Evolutionary conservation across 2,797 vertebrate species (phyloP).

Genomic region (Cyclopterus lumpus): DNA sequence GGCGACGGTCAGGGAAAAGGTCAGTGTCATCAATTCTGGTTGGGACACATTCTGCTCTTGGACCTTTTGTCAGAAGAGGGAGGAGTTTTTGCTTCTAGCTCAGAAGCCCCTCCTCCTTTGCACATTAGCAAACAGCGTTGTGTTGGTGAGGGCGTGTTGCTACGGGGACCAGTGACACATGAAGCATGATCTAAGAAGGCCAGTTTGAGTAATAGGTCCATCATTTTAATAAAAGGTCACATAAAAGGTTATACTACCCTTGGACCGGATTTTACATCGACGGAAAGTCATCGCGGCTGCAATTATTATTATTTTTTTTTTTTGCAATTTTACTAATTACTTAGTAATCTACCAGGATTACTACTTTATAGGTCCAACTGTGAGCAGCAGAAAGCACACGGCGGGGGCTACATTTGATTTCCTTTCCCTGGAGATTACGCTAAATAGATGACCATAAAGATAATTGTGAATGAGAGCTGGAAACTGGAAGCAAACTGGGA

Average conservation of each 20-base stretch:
- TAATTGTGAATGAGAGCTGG: conserved; percentile 52
- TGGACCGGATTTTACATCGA: neutral
- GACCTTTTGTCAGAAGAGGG: conserved; percentile 27
- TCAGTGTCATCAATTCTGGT: conserved; percentile 43
- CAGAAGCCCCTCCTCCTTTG: neutral
- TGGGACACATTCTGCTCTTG: conserved; percentile 36
- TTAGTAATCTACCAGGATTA: neutral
- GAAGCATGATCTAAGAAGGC: neutral
- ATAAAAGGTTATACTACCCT: neutral
- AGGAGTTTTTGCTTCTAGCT: neutral
- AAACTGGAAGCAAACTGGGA: conserved; percentile 51
- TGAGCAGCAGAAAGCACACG: conserved; percentile 1
- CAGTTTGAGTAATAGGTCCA: neutral
- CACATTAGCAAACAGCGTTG: neutral
- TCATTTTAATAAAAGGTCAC: neutral
- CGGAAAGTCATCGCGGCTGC: neutral
- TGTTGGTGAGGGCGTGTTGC: neutral
- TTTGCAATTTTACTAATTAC: neutral
- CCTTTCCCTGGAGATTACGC: conserved; percentile 29
- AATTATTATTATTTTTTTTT: neutral
- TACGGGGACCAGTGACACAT: neutral
- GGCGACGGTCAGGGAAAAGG: conserved; percentile 35
- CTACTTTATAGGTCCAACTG: neutral
- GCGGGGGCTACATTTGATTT: conserved; percentile 36
- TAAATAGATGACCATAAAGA: conserved; percentile 49